Percentiles rank a stretch among this genome's conserved stretches.
phyloP scores from a whole-genome alignment of 2,113 vertebrate species.

The Lophochroa leadbeateri region DNA sequence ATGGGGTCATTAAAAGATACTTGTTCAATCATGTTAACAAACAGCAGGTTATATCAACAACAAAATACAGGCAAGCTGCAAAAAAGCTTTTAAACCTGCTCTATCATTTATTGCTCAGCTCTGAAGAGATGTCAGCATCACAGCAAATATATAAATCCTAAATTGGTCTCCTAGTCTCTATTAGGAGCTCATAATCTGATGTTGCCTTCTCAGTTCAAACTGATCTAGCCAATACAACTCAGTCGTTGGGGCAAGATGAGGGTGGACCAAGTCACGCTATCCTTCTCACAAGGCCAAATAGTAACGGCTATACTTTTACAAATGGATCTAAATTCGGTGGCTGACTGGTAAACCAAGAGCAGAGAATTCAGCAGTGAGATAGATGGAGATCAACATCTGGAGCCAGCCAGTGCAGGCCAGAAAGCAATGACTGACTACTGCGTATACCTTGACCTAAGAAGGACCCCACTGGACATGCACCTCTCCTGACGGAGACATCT shows the following conservation, averaged over 20 bases:
- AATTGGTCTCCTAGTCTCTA: not conserved
- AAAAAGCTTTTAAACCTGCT: conserved; percentile 9
- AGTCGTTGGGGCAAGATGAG: not conserved
- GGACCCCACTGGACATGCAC: not conserved
- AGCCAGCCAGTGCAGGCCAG: not conserved
- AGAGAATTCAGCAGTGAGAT: not conserved
- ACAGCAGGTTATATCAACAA: not conserved
- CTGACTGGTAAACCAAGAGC: not conserved
- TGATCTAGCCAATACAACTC: not conserved
- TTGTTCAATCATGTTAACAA: not conserved
- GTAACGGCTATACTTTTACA: not conserved
- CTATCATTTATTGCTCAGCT: not conserved
- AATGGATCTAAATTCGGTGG: not conserved
- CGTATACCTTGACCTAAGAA: not conserved
- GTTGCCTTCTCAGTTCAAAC: not conserved
- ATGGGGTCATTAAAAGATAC: not conserved
- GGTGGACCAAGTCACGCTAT: not conserved
- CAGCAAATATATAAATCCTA: not conserved
- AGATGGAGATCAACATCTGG: not conserved
- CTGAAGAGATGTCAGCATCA: not conserved
- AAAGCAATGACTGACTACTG: not conserved
- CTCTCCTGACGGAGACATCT: not conserved
- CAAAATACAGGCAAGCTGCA: conserved; percentile 4
- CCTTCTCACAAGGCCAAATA: not conserved
- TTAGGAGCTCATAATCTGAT: not conserved